Evolutionary conservation across 2,888 invertebrate genomes (phyloP).

Genomic region (Thecophora atra): DNA sequence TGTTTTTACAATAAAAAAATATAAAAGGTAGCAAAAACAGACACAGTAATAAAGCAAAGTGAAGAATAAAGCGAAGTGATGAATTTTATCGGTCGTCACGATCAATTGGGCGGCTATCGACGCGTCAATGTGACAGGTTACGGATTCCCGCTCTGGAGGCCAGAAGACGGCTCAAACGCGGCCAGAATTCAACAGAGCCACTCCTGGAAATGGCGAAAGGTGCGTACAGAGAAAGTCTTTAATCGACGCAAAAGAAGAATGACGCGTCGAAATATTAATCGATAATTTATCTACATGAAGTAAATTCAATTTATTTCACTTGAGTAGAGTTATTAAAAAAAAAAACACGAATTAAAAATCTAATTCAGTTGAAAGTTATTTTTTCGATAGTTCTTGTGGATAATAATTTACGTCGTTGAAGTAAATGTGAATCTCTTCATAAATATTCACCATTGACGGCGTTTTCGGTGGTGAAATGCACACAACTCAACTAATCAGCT

Average conservation of each 20-base stretch:
- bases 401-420: too few relatives aligned
- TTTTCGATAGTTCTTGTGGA: too few relatives aligned
- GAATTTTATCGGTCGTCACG: conserved; percentile 62
- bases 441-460: too few relatives aligned
- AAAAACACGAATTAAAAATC: too few relatives aligned
- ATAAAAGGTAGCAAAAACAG: not conserved
- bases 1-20: conserved; percentile 12
- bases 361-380: too few relatives aligned
- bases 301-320: too few relatives aligned
- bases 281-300: too few relatives aligned
- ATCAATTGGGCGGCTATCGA: conserved; percentile 60
- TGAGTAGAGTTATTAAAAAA: too few relatives aligned
- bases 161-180: conserved; percentile 39
- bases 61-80: conserved; percentile 52
- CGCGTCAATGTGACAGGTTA: conserved; percentile 55
- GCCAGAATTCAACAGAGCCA: conserved; percentile 34
- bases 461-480: too few relatives aligned
- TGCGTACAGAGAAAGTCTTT: conserved; percentile 35
- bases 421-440: too few relatives aligned
- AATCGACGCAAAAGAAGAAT: not conserved
- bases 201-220: conserved; percentile 52
- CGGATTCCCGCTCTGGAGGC: conserved; percentile 50
- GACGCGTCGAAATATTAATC: too few relatives aligned
- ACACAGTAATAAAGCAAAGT: not conserved
- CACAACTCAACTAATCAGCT: too few relatives aligned